Evolutionary conservation across 2,113 vertebrate species (phyloP), one percentile per base, ranked within the genome.

Genomic region (Opisthocomus hoazin): DNA sequence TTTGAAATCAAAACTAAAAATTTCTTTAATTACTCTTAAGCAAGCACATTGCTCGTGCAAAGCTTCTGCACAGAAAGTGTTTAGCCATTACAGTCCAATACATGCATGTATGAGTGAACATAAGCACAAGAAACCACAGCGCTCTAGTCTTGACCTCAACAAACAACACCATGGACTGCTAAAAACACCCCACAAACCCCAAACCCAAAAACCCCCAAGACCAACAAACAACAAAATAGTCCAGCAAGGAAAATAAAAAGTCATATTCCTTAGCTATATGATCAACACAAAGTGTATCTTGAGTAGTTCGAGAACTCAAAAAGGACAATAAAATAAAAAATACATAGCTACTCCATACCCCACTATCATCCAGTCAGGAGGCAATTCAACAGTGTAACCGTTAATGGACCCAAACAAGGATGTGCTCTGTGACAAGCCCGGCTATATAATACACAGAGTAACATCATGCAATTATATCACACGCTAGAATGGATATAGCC

Each of bases 401-500:
- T 34, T 48, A 53, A 53, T 81, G 27, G 21, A 66, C n/a, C 29
- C 36, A 64, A 60, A 81, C 10, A 32, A 69, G 36, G 26, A 57
- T n/a, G 17, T 36, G 26, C 13, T 81, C 43, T 26, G 30, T 57
- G 24, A 66, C 30, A 83, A 66, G 61, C 21, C 24, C 46, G 20
- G 9, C 29, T 50, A 12, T 24, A 34, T 1, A 50, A 11, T 10
- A 61, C 37, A 32, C 19, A 51, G 41, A 79, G 51, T 26, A 75
- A 12, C 15, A 64, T 14, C 4, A 20, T 23, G 18, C 15, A 74
- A 26, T 36, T 58, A n/a, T 21, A 65, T 53, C 34, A 54, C 34
- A 36, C 0, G 0, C 19, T 32, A 26, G n/a, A 84, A 89, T 2
- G 1, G n/a, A n/a, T 77, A 29, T 13, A 57, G 34, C 34, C 27